These are phyloP conservation scores for Nephrotoma flavescens DNA, from an alignment of 2,888 invertebrate genomes.

Conservation along the genomic window DNA sequence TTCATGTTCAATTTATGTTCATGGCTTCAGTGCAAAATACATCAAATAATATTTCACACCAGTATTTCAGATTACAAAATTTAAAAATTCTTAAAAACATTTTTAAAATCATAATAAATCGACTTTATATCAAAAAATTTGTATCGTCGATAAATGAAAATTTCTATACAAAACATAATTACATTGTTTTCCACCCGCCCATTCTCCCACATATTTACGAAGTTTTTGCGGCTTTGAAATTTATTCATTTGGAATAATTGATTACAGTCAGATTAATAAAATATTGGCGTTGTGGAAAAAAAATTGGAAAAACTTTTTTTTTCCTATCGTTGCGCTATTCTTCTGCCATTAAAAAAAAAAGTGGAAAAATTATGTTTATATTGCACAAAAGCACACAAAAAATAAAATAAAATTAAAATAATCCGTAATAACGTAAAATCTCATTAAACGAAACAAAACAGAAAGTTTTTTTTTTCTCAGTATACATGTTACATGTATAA, in stretches of 20 bases:
- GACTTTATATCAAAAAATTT: neutral
- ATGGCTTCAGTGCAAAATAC: too few relatives aligned
- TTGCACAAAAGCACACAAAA: neutral
- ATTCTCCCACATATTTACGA: too few relatives aligned
- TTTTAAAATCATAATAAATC: neutral
- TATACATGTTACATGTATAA: neutral
- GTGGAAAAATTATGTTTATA: neutral
- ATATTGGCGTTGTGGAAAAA: neutral
- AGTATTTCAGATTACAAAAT: neutral
- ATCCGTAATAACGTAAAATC: neutral
- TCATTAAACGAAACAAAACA: neutral
- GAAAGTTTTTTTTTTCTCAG: neutral
- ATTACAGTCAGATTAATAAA: neutral
- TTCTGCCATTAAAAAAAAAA: neutral
- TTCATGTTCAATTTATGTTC: too few relatives aligned
- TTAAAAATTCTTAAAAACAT: neutral
- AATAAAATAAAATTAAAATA: neutral
- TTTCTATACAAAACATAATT: neutral
- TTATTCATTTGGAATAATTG: neutral
- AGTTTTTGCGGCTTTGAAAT: neutral
- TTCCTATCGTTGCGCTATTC: neutral
- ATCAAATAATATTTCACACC: neutral
- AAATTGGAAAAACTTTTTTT: neutral
- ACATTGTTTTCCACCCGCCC: neutral
- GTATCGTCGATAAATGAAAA: neutral